These are phyloP conservation scores for Coracopsis vasa DNA, from an alignment of 2,113 vertebrate species.

Conservation along the genomic window DNA sequence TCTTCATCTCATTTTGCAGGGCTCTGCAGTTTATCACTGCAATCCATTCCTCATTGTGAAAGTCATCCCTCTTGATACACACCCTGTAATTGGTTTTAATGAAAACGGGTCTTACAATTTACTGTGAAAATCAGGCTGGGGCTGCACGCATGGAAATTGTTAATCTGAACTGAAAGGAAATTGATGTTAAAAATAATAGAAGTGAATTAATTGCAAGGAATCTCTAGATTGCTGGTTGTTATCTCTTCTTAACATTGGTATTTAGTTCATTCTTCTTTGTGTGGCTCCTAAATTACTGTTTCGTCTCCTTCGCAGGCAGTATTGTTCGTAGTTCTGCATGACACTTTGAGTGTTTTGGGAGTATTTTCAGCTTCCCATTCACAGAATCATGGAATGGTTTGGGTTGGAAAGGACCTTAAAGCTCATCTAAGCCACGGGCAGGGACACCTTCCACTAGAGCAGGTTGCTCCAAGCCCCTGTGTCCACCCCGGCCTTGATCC, in stretches of 20 bases:
- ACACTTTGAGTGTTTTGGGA: background rate
- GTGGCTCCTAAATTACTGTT: background rate
- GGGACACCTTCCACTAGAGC: background rate
- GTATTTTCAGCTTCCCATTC: background rate
- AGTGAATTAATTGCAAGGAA: background rate
- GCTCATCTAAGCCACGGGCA: background rate
- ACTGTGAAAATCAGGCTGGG: background rate
- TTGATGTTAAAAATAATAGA: background rate
- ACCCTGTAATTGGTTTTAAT: background rate
- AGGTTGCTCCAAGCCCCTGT: no score
- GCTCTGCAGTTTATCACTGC: background rate
- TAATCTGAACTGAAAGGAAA: background rate
- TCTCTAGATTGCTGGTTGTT: background rate
- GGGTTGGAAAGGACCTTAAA: background rate
- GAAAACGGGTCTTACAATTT: background rate
- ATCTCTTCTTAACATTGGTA: fast-evolving
- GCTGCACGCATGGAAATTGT: background rate
- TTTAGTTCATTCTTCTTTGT: background rate
- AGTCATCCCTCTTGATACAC: background rate
- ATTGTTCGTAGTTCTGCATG: background rate
- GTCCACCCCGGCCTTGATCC: no score
- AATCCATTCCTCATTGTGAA: background rate
- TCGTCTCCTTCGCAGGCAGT: background rate
- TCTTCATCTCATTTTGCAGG: background rate
- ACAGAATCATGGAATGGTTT: background rate